phyloP scores from a whole-genome alignment of 1,140 invertebrate species.

The Hirudo medicinalis region DNA sequence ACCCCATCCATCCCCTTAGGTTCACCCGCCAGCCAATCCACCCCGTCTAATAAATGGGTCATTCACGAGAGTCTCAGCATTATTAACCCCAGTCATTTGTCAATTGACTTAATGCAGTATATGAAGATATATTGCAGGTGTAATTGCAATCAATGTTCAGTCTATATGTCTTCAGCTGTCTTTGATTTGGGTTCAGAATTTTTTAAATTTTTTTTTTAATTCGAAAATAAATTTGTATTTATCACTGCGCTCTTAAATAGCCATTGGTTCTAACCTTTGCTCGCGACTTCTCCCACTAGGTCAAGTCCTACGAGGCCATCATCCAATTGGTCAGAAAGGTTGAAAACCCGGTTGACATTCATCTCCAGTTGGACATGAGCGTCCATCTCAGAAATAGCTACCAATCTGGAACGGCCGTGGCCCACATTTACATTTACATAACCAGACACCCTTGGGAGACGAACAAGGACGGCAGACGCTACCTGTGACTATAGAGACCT shows the following conservation, averaged over 20 bases:
- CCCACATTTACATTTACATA: slow-evolving; percentile 68
- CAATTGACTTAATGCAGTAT: too few relatives aligned
- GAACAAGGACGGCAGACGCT: neutral
- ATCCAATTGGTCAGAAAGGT: slow-evolving; percentile 58
- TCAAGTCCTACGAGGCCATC: slow-evolving; percentile 54
- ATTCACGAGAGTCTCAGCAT: too few relatives aligned
- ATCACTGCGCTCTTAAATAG: neutral
- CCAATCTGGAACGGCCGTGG: slow-evolving; percentile 58
- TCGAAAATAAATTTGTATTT: neutral
- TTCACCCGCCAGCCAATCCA: neutral
- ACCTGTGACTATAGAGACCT: neutral
- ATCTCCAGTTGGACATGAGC: slow-evolving; percentile 71
- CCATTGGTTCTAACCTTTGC: neutral
- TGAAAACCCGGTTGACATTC: slow-evolving; percentile 73
- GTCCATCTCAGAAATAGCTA: slow-evolving; percentile 46
- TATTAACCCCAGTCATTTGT: too few relatives aligned
- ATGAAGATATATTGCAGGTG: too few relatives aligned
- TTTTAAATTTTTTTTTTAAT: too few relatives aligned
- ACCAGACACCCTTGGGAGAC: slow-evolving; percentile 50
- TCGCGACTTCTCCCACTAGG: slow-evolving; percentile 29
- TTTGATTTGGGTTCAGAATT: too few relatives aligned
- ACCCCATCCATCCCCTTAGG: neutral
- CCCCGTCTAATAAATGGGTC: neutral
- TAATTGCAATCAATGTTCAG: too few relatives aligned
- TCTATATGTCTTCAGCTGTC: too few relatives aligned